phyloP scores from a whole-genome alignment of 2,888 invertebrate species.

The Mythimna ferrago region DNA sequence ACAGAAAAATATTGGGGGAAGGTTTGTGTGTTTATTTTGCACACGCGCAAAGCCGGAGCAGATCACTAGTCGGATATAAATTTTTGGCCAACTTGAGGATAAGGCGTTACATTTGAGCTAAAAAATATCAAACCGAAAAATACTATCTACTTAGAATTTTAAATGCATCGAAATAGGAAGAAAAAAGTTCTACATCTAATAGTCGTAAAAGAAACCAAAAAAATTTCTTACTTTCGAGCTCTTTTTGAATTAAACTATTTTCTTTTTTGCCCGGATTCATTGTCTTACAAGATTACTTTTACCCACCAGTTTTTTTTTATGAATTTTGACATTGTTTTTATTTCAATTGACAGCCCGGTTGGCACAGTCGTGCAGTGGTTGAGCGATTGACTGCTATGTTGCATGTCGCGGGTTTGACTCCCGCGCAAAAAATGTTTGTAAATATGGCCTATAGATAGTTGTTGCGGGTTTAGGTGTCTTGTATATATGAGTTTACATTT shows the following conservation, averaged over 20 bases:
- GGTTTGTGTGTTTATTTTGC: too few relatives aligned
- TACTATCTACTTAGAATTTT: constrained; percentile 51
- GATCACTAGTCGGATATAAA: too few relatives aligned
- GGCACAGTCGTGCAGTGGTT: too few relatives aligned
- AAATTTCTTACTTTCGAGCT: background rate
- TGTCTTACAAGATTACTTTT: constrained; percentile 2
- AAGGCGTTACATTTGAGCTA: constrained; percentile 59
- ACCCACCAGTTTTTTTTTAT: background rate
- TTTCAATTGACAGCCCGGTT: background rate
- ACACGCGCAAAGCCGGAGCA: too few relatives aligned
- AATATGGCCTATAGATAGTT: too few relatives aligned
- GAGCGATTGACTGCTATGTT: too few relatives aligned
- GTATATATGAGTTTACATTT: too few relatives aligned
- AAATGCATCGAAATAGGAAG: constrained; percentile 70
- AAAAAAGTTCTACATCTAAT: constrained; percentile 50
- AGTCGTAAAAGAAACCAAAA: background rate
- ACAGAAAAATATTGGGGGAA: too few relatives aligned
- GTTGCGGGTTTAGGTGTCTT: too few relatives aligned
- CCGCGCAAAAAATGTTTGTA: too few relatives aligned
- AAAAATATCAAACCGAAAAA: constrained; percentile 30
- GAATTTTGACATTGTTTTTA: background rate
- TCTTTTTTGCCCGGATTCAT: constrained; percentile 6
- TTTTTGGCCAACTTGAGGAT: constrained; percentile 3
- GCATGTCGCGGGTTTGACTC: too few relatives aligned
- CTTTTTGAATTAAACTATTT: background rate